These are phyloP conservation scores for Troides helena DNA, from an alignment of 2,888 invertebrate species.

Conservation along the genomic window DNA sequence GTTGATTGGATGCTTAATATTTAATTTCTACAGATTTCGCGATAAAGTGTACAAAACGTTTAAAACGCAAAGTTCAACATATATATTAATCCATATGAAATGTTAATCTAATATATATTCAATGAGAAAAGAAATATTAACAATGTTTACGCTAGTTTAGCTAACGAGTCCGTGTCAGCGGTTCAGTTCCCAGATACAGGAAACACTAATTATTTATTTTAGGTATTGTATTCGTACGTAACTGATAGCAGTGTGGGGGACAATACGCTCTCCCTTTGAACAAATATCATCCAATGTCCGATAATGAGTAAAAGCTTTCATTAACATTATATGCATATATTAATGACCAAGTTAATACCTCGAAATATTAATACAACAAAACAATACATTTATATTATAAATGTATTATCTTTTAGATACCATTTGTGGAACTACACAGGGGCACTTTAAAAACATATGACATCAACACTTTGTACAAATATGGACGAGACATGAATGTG, in stretches of 20 bases:
- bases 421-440: too few relatives aligned
- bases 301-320: background rate
- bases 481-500: background rate
- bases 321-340: background rate
- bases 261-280: background rate
- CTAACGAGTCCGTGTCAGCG: background rate
- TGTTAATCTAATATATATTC: background rate
- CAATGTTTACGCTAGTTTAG: background rate
- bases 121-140: background rate
- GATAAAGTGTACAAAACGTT: background rate
- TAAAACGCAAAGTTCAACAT: background rate
- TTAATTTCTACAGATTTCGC: constrained; percentile 1
- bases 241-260: background rate
- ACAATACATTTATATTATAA: too few relatives aligned
- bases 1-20: constrained; percentile 1
- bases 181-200: background rate
- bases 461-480: background rate
- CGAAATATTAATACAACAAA: too few relatives aligned
- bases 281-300: background rate
- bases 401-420: too few relatives aligned
- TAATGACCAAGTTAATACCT: too few relatives aligned
- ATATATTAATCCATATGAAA: background rate
- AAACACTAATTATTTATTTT: background rate
- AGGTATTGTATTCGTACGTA: background rate
- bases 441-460: too few relatives aligned